These are phyloP conservation scores for Scytalopus superciliaris DNA, from an alignment of 2,113 vertebrate species.

Conservation along the genomic window DNA sequence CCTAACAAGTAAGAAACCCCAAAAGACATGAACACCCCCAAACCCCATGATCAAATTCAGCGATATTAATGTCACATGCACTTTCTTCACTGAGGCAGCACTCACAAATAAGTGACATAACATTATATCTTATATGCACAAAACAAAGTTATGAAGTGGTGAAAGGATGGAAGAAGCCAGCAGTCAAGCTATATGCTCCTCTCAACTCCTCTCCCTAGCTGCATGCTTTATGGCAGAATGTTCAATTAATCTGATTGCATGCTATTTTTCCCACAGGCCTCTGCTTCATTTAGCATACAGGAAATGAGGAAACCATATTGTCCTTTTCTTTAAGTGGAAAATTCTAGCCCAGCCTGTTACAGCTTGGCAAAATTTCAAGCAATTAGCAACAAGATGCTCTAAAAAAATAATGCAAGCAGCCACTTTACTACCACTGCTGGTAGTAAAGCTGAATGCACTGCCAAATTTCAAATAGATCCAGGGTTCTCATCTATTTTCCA, in stretches of 20 bases:
- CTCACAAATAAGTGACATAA: not conserved
- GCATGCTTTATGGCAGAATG: not conserved
- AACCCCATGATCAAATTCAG: not conserved
- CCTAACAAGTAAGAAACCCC: not conserved
- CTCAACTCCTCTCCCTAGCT: not conserved
- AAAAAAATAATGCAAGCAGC: not conserved
- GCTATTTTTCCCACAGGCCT: not conserved
- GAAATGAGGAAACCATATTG: constrained; percentile 9
- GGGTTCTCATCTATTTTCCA: not conserved
- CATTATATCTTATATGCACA: not conserved
- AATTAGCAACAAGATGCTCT: constrained; percentile 1
- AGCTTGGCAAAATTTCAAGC: not conserved
- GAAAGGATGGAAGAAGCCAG: not conserved
- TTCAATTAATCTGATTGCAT: not conserved
- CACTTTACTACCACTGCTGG: not conserved
- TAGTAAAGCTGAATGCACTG: not conserved
- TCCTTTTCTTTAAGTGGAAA: not conserved
- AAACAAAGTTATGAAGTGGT: not conserved
- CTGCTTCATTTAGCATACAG: not conserved
- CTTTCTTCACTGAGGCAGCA: not conserved
- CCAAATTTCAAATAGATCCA: not conserved
- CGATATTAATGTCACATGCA: accelerated
- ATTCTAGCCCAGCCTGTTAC: not conserved
- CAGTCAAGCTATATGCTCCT: not conserved
- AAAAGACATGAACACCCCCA: not conserved